Conservation (phyloP, 2,113 vertebrate species). For the Melospiza melodia region DNA sequence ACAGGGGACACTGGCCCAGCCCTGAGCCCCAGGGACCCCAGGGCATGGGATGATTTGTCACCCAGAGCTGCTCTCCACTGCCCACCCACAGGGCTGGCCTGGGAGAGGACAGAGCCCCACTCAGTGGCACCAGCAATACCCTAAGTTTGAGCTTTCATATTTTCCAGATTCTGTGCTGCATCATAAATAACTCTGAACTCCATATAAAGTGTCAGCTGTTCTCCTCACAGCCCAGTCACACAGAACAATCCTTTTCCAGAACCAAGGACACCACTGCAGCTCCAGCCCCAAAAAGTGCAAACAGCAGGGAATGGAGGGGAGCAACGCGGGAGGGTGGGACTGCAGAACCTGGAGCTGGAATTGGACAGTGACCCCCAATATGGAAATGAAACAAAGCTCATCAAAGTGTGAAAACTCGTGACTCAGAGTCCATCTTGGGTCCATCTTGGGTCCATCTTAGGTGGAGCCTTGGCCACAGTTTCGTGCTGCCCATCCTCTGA, state of each 20-base stretch:
- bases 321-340: background rate
- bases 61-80: background rate
- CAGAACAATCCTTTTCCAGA: background rate
- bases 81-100: background rate
- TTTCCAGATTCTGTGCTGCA: background rate
- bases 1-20: no score
- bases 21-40: background rate
- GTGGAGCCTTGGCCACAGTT: background rate
- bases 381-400: background rate
- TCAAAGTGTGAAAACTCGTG: background rate
- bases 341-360: background rate
- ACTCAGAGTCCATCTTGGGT: background rate
- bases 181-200: background rate
- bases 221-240: background rate
- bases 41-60: background rate
- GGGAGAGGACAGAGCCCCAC: accelerated
- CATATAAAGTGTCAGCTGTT: background rate
- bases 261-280: background rate
- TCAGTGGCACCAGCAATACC: background rate
- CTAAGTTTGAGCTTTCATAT: background rate
- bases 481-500: background rate
- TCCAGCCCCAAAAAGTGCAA: background rate
- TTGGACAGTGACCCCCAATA: accelerated
- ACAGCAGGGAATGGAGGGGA: background rate
- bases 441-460: background rate